These are phyloP conservation scores for Takifugu flavidus DNA, from an alignment of 2,113 vertebrate species.

Conservation along the genomic window DNA sequence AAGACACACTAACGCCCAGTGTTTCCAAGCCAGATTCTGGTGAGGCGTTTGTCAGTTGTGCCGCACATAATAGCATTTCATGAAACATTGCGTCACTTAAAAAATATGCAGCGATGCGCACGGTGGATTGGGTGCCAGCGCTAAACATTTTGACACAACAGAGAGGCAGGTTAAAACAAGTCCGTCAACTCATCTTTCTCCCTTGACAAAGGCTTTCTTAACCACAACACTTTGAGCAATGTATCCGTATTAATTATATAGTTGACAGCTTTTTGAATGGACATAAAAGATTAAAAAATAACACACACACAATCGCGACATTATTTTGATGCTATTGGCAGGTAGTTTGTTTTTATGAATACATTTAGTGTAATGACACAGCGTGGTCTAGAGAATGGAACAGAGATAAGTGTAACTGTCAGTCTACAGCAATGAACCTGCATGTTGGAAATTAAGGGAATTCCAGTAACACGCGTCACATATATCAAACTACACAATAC, in stretches of 20 bases:
- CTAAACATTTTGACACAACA: slow-evolving; percentile 26
- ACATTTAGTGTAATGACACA: too few species aligned
- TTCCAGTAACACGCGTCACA: neutral
- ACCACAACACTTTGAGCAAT: too few species aligned
- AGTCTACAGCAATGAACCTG: too few species aligned
- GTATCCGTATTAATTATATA: too few species aligned
- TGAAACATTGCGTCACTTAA: slow-evolving; percentile 5
- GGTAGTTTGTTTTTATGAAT: too few species aligned
- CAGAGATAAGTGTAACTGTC: too few species aligned
- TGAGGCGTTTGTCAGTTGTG: neutral
- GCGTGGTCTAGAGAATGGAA: too few species aligned
- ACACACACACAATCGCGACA: too few species aligned
- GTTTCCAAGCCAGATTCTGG: neutral
- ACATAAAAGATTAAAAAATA: too few species aligned
- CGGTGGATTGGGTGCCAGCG: neutral
- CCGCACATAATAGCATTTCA: slow-evolving; percentile 3
- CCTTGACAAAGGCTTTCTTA: neutral
- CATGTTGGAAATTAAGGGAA: too few species aligned
- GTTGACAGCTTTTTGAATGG: too few species aligned
- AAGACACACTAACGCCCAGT: neutral
- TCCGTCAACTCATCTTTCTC: neutral
- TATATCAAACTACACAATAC: neutral
- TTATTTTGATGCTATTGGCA: too few species aligned
- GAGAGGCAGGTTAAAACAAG: neutral
- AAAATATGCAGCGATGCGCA: neutral